phyloP scores from a whole-genome alignment of 2,113 vertebrate genomes.

The Myanophis thanlyinensis region DNA sequence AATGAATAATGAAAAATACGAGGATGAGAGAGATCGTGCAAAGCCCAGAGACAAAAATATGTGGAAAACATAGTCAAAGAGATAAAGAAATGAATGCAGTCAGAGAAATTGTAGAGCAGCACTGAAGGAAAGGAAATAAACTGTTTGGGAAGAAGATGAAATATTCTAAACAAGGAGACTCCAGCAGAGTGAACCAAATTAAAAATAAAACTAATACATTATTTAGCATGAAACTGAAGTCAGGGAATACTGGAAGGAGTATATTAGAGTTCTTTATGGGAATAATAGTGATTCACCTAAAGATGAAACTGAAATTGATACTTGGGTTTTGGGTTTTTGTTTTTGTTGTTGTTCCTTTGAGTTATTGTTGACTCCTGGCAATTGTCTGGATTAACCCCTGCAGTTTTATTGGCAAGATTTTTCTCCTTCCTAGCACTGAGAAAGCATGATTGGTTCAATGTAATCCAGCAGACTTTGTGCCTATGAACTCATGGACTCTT shows the following conservation, averaged over 20 bases:
- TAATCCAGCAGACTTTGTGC: neutral
- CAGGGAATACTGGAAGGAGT: neutral
- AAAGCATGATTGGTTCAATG: neutral
- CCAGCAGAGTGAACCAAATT: neutral
- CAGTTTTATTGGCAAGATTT: neutral
- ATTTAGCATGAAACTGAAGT: neutral
- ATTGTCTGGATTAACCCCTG: neutral
- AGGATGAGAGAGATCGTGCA: neutral
- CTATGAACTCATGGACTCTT: neutral
- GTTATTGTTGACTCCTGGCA: neutral
- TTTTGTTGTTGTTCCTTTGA: neutral
- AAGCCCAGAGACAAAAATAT: neutral
- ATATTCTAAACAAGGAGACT: neutral
- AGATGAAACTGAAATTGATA: neutral
- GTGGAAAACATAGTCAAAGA: neutral
- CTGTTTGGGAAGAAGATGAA: neutral
- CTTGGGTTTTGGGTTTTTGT: neutral
- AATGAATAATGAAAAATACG: neutral
- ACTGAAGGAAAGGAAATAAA: neutral
- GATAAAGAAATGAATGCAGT: neutral
- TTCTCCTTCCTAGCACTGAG: neutral
- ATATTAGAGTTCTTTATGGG: neutral
- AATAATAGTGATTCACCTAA: neutral
- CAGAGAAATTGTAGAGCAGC: neutral
- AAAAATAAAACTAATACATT: neutral